Evolutionary conservation across 2,797 vertebrate species (phyloP), one percentile per base, ranked within the genome.

Genomic region (Eutrigla gurnardus): DNA sequence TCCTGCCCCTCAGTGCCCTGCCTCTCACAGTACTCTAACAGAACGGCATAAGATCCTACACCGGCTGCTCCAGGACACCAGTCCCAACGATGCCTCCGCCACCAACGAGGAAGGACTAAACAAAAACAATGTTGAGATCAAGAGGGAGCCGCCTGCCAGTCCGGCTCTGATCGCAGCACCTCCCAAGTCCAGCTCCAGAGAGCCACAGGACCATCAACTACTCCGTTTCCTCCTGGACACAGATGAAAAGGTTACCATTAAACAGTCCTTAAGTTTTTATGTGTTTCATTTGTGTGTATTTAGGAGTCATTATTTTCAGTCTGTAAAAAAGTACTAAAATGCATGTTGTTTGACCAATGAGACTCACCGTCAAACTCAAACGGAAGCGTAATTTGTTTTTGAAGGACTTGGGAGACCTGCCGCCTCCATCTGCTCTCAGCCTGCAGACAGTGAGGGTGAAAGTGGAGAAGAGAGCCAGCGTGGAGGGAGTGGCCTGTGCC

Each of bases 41-140:
- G 96, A 98, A 68, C 91, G 97, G 9, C 97, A 98, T 82, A 99
- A 98, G 92, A 98, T 99, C 72, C 92, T 98, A 32, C 97, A 98
- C 82, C 93, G 96, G 57, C 95, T 99, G 66, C 95, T 99, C 15
- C 97, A 98, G 87, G 97, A 99, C 92, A 97, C 93, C 37, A 97
- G 97, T 78, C 97, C 97, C 37, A 96, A 93, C 0, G 97, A 98
- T 3, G 77, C 78, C 43, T 82, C 87, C 58, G 9, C 86, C 62
- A 14, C 65, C 68, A 5, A 15, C 0, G 92, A 91, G 35, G 88
- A 90, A 1, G 84, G 53, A 61, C 25, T 47, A 1, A 80, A 67
- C 76, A 87, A 74, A 62, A 89, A 73, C 37, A 89, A 95, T 10
- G 37, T 86, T 0, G 93, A 94, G 57, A 88, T 95, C 68, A 96